Base-by-base conservation (phyloP, 2,113 vertebrate species). In the Cyprinodon brontotheroides region DNA sequence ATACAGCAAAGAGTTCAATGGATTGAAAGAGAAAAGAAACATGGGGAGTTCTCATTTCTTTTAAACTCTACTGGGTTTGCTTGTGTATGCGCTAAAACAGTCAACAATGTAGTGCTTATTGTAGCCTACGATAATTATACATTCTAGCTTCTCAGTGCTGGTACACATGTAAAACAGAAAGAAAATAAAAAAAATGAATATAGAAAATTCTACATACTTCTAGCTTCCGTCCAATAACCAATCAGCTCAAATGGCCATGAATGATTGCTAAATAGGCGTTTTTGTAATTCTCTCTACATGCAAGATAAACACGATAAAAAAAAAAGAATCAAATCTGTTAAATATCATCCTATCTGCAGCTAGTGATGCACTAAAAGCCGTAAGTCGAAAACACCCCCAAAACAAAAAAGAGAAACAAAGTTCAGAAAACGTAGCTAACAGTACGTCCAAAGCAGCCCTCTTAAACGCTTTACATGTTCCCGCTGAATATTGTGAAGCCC, bases 101-200 rank as follows among this genome's bases (percentile, higher is more conserved):
- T 94, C 92, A 87, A 92, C 91, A 40, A 94, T 93, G 92, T 93
- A 94, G 93, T 92, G 92, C 94, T 92, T 93, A 94, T 93, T 92
- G 91, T 93, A 92, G 93, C 91, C 92, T 94, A 95, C 91, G 76
- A 90, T 91, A 92, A 93, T 91, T 91, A 92, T 94, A 94, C 94
- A 94, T 94, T 94, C 94, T 94, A 94, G 89, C 91, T 92, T 90
- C 91, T 92, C 91, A 94, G 94, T 94, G 94, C 92, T 94, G 93
- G 93, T 94, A 93, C 93, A 94, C 92, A 93, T 91, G 87, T 89
- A 94, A 92, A 93, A 47, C 22, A 66, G 22, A 29, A 40, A 8
- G 20, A 64, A 62, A 2, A 36, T 15, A 62, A 64, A 2, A 41
- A 65, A 65, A 65, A n/a, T 4, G 45, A 92, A 92, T 90, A 92